phyloP scores from a whole-genome alignment of 2,888 invertebrate genomes.

The Drosophila anceps region DNA sequence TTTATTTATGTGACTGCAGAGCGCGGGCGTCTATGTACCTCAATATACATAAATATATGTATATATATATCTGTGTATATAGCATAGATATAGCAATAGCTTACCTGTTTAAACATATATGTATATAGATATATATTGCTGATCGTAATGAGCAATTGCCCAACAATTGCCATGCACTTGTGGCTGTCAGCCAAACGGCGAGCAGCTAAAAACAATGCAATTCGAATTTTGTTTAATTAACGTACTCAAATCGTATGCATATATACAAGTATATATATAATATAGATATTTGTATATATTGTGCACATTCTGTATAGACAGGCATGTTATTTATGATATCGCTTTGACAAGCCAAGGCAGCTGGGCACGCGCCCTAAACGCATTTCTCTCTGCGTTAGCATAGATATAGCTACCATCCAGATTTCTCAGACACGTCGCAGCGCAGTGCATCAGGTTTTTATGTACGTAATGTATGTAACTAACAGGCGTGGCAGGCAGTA shows the following conservation, averaged over 20 bases:
- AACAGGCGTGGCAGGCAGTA: not conserved
- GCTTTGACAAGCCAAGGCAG: slow-evolving; percentile 75
- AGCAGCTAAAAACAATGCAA: slow-evolving; percentile 59
- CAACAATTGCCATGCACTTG: slow-evolving; percentile 70
- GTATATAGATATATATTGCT: not conserved
- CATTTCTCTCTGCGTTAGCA: slow-evolving; percentile 40
- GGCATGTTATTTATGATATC: slow-evolving; percentile 19
- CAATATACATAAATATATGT: too few species aligned
- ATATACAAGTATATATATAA: not conserved
- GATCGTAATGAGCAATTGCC: slow-evolving; percentile 53
- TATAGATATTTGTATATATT: not conserved
- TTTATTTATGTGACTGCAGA: slow-evolving; percentile 64
- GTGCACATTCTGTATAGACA: slow-evolving; percentile 13
- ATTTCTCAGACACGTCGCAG: not conserved
- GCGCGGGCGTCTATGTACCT: slow-evolving; percentile 11
- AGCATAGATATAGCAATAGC: slow-evolving; percentile 12
- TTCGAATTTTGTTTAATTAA: slow-evolving; percentile 74
- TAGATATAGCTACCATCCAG: slow-evolving; percentile 1
- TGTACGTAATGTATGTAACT: not conserved
- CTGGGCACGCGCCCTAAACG: slow-evolving; percentile 70
- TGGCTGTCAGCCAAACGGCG: slow-evolving; percentile 76
- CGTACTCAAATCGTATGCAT: slow-evolving; percentile 36
- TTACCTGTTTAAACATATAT: not conserved
- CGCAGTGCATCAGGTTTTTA: not conserved
- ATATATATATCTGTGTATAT: not conserved